Conservation (phyloP, 2,113 vertebrate genomes). For the Agapornis roseicollis region DNA sequence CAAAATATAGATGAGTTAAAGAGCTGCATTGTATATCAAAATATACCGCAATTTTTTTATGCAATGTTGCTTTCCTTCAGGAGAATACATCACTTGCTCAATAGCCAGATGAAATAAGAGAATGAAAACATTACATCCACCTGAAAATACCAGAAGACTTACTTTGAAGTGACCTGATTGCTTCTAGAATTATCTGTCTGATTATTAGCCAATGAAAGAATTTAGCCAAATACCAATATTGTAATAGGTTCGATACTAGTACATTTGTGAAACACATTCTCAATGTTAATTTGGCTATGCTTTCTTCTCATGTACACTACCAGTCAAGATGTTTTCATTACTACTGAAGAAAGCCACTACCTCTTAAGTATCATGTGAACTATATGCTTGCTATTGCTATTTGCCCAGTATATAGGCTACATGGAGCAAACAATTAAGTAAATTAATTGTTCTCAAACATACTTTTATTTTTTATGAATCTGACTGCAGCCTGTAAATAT, state of each 20-base stretch:
- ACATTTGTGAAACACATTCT: background rate
- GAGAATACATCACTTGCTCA: background rate
- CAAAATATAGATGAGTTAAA: background rate
- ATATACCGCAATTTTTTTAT: background rate
- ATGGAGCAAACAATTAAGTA: background rate
- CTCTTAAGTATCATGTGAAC: background rate
- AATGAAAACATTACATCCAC: background rate
- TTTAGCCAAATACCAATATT: background rate
- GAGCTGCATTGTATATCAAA: background rate
- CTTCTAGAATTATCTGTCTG: background rate
- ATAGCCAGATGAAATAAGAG: background rate
- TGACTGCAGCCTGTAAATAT: background rate
- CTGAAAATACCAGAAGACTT: background rate
- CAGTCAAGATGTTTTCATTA: background rate
- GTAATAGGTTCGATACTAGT: background rate
- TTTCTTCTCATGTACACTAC: background rate
- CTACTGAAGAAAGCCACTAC: background rate
- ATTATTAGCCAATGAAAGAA: background rate
- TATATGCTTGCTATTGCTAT: background rate
- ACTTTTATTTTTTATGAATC: background rate
- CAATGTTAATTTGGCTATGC: background rate
- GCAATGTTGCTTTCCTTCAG: background rate
- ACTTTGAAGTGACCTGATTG: background rate
- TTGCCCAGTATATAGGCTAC: background rate
- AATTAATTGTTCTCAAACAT: background rate